Percentiles rank a stretch among this genome's conserved stretches.
phyloP scores from a whole-genome alignment of 2,888 invertebrate genomes.

The Tipula helvola region DNA sequence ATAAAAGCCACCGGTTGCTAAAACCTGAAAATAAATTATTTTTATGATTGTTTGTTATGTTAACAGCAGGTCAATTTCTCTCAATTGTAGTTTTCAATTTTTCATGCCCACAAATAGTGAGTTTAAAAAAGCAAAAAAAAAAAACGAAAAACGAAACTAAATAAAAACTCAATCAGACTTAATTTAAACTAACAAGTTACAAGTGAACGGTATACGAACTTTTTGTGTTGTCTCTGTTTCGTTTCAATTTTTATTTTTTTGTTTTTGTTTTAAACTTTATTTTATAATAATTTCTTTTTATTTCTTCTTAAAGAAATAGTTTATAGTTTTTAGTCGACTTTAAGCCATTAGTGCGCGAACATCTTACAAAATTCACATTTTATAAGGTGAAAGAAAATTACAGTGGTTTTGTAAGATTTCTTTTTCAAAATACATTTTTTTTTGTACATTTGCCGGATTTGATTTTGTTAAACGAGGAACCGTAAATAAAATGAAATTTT shows the following conservation, averaged over 20 bases:
- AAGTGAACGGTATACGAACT: neutral
- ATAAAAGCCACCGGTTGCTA: neutral
- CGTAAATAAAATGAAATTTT: neutral
- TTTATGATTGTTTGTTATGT: neutral
- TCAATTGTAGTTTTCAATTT: neutral
- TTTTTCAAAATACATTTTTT: neutral
- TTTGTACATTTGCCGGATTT: neutral
- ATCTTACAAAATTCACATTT: neutral
- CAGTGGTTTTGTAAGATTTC: neutral
- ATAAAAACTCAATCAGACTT: neutral
- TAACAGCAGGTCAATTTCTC: conserved; percentile 4
- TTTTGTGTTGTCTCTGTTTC: neutral
- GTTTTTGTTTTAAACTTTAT: neutral
- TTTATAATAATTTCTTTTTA: neutral
- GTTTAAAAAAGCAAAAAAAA: neutral
- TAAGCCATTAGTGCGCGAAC: neutral
- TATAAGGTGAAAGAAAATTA: neutral
- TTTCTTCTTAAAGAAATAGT: neutral
- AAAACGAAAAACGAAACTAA: neutral
- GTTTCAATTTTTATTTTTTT: neutral
- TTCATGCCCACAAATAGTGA: neutral
- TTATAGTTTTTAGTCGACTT: neutral
- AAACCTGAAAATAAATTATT: neutral
- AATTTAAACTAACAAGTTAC: neutral
- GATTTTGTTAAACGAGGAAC: neutral